Percentiles rank a stretch among this genome's conserved stretches.
phyloP scores from a whole-genome alignment of 1,140 invertebrate genomes.

The Drosophila subpulchrella region DNA sequence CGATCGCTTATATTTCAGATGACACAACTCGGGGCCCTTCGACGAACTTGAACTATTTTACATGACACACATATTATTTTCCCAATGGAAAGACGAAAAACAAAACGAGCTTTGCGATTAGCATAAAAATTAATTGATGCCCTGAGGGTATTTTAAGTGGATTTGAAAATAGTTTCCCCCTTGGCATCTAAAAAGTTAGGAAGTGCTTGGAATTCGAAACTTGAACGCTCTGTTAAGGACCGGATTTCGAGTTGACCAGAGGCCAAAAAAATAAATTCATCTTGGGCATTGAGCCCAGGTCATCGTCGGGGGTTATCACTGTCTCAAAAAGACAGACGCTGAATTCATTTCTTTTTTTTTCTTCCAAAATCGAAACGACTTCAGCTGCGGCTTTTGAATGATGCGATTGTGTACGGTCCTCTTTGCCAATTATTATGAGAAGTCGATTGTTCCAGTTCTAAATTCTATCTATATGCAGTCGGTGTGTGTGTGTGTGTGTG shows the following conservation, averaged over 20 bases:
- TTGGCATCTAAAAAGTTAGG: neutral
- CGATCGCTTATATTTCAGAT: neutral
- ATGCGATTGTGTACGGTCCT: slow-evolving; percentile 9
- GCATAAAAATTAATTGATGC: slow-evolving; percentile 24
- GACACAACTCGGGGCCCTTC: slow-evolving; percentile 8
- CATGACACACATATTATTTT: slow-evolving; percentile 38
- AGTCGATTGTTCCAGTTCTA: slow-evolving; percentile 43
- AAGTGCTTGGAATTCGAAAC: neutral
- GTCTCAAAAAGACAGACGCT: slow-evolving; percentile 14
- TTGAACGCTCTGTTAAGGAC: slow-evolving; percentile 11
- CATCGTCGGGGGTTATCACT: slow-evolving; percentile 37
- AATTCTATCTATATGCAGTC: slow-evolving; percentile 38
- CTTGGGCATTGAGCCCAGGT: slow-evolving; percentile 11
- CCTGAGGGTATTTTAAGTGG: slow-evolving; percentile 1
- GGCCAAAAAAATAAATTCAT: slow-evolving; percentile 30
- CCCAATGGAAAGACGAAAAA: slow-evolving; percentile 17
- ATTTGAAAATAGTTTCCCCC: slow-evolving; percentile 8
- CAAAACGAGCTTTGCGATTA: slow-evolving; percentile 27
- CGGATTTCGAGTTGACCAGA: slow-evolving; percentile 47
- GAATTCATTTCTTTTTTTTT: slow-evolving; percentile 35
- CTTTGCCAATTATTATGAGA: slow-evolving; percentile 66
- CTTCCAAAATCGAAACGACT: slow-evolving; percentile 19
- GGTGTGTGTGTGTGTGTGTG: slow-evolving; percentile 6
- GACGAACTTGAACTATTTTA: slow-evolving; percentile 73
- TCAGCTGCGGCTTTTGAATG: slow-evolving; percentile 4